Evolutionary conservation across 2,888 invertebrate species (phyloP), one percentile per base, ranked within the genome.

Genomic region (Escarpia spicata): DNA sequence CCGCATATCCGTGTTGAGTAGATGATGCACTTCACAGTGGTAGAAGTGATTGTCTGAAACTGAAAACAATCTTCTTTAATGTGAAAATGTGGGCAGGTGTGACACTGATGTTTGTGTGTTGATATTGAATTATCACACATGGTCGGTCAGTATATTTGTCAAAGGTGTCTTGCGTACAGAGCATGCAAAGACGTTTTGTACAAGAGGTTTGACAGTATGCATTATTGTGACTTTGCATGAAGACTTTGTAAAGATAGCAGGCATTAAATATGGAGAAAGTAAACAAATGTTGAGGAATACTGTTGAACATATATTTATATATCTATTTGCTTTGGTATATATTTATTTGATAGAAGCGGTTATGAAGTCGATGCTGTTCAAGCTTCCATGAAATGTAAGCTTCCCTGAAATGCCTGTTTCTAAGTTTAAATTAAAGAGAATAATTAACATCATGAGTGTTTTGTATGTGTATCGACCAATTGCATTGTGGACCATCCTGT

Each of bases 261-360:
- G 75, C 75, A 75, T 15, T 26, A 75, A 75, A 75, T 75, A 75
- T 26, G 1, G 75, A 52, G 52, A 75, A 75, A 75, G 75, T 75
- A 75, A 60, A 60, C 6, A 75, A 15, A 75, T 75, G n/a, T n/a
- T 75, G 75, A 26, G 26, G 75, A 75, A 75, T n/a, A 26, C 4
- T 75, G 75, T 75, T 19, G 26, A 75, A 75, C 26, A 26, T 26
- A n/a, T 75, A 75, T 75, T 75, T 75, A 75, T 75, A 75, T 75
- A 75, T 75, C 75, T n/a, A 75, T 75, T 75, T 75, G 75, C 75
- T 75, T 75, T 75, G 75, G 75, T 75, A 75, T 75, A 75, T 75
- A 75, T 75, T 75, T 75, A 75, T 75, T 75, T 75, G 75, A 75
- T 75, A 19, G 75, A 75, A 75, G 26, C 75, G 6, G 26, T 75